Evolutionary conservation across 2,888 invertebrate genomes (phyloP).

Genomic region (Scrobipalpa atriplicella): DNA sequence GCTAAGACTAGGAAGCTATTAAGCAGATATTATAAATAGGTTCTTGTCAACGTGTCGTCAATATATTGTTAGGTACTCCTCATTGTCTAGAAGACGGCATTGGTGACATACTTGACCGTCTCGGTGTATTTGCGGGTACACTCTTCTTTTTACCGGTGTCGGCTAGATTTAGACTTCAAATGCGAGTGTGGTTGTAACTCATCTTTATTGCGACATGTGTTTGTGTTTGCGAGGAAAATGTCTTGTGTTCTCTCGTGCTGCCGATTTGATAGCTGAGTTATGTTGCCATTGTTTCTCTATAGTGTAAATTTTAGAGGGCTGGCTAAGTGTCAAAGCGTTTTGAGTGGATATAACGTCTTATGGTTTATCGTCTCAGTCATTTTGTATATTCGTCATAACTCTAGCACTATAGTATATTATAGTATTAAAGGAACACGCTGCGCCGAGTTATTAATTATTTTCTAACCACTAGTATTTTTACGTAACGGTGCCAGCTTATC

Average conservation of each 20-base stretch:
- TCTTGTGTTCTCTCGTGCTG: conserved; percentile 24
- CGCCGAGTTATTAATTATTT: too few species aligned
- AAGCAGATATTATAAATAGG: conserved; percentile 12
- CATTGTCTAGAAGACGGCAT: conserved; percentile 49
- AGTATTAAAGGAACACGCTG: too few species aligned
- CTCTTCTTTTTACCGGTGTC: conserved; percentile 51
- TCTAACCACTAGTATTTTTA: too few species aligned
- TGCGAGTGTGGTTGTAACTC: conserved; percentile 58
- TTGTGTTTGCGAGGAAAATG: conserved; percentile 23
- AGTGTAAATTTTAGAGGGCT: conserved; percentile 11
- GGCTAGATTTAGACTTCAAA: conserved; percentile 57
- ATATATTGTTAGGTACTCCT: conserved; percentile 10
- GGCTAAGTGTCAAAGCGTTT: conserved; percentile 1
- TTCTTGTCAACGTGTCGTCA: not conserved
- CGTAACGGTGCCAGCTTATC: too few species aligned
- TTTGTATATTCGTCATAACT: not conserved
- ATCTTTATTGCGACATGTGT: conserved; percentile 38
- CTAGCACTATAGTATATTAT: too few species aligned
- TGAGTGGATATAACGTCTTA: conserved; percentile 22
- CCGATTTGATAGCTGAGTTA: conserved; percentile 15
- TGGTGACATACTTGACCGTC: conserved; percentile 65
- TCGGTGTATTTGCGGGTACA: conserved; percentile 60
- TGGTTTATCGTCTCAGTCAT: not conserved
- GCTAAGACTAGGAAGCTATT: conserved; percentile 10
- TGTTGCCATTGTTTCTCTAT: conserved; percentile 13